A percentile compares a stretch with the other conserved stretches of the same genome.
These are phyloP conservation scores for Eilema griseolum DNA, from an alignment of 2,888 invertebrate genomes.

Conservation along the genomic window DNA sequence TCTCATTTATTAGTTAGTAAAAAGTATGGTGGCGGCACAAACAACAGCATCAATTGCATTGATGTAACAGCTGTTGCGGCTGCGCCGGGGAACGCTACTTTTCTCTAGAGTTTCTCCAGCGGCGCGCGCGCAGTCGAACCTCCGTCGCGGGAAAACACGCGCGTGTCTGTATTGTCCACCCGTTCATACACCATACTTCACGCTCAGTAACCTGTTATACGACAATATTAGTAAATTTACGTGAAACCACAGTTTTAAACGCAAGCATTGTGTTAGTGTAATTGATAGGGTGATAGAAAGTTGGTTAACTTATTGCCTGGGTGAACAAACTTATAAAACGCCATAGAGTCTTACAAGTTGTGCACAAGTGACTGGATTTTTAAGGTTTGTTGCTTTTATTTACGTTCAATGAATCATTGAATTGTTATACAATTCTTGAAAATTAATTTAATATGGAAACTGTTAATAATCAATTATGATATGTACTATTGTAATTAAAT, in stretches of 20 bases:
- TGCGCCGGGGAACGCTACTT: constrained; percentile 73
- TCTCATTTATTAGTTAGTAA: constrained; percentile 62
- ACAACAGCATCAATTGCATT: constrained; percentile 69
- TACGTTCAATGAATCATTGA: constrained; percentile 11
- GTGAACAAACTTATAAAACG: constrained; percentile 60
- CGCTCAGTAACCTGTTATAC: constrained; percentile 49
- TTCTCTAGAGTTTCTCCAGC: constrained; percentile 82
- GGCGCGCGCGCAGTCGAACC: constrained; percentile 72
- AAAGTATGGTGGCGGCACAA: constrained; percentile 53
- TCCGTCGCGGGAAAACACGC: constrained; percentile 68
- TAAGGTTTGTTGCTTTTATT: constrained; percentile 66
- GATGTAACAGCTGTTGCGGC: constrained; percentile 76
- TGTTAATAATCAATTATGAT: background rate
- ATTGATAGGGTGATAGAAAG: constrained; percentile 66
- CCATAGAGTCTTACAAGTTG: constrained; percentile 57
- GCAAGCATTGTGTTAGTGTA: constrained; percentile 64
- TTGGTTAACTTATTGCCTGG: constrained; percentile 59
- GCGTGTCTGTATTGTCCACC: constrained; percentile 54
- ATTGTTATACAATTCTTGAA: background rate
- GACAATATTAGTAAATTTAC: constrained; percentile 54
- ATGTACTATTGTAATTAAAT: too few relatives aligned
- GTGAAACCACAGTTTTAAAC: constrained; percentile 54
- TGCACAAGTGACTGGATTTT: constrained; percentile 67
- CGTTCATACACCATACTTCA: constrained; percentile 30
- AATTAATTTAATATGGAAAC: background rate